A percentile compares a stretch with the other conserved stretches of the same genome.
Conservation (phyloP, 64 coral and sea anemone species). For the Porites lutea region DNA sequence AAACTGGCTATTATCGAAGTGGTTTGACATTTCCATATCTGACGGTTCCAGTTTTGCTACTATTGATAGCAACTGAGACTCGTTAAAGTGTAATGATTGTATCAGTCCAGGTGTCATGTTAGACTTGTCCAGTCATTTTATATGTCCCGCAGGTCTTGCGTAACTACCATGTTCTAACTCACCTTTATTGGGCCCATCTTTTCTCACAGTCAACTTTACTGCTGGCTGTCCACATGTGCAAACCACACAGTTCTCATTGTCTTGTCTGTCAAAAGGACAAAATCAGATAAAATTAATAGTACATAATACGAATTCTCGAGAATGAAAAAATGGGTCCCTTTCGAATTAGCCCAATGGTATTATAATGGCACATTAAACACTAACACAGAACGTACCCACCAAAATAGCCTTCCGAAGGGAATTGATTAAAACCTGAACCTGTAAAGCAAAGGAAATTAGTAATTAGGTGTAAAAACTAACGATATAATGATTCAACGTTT, state of each 20-base stretch:
- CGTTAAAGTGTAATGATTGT: no score
- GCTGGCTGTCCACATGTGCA: constrained; percentile 76
- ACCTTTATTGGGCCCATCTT: constrained; percentile 91
- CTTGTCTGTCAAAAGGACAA: not conserved
- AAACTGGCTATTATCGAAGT: no score
- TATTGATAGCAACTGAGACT: no score
- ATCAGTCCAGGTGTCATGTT: no score
- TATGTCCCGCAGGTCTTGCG: no score
- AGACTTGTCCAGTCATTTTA: no score
- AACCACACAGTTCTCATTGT: constrained; percentile 66
- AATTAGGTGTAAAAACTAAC: no score
- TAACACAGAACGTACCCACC: not conserved
- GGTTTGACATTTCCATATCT: no score
- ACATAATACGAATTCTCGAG: not conserved
- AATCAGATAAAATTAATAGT: not conserved
- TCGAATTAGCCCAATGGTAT: not conserved
- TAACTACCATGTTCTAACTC: not conserved
- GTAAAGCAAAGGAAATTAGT: not conserved
- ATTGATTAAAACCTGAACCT: constrained; percentile 34
- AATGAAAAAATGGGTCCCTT: not conserved
- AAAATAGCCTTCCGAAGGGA: not conserved
- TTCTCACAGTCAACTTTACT: constrained; percentile 69
- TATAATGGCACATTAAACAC: not conserved
- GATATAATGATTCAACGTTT: no score
- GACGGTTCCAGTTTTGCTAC: no score